These are phyloP conservation scores for Ara ararauna DNA, from an alignment of 2,797 vertebrate genomes.

Conservation along the genomic window DNA sequence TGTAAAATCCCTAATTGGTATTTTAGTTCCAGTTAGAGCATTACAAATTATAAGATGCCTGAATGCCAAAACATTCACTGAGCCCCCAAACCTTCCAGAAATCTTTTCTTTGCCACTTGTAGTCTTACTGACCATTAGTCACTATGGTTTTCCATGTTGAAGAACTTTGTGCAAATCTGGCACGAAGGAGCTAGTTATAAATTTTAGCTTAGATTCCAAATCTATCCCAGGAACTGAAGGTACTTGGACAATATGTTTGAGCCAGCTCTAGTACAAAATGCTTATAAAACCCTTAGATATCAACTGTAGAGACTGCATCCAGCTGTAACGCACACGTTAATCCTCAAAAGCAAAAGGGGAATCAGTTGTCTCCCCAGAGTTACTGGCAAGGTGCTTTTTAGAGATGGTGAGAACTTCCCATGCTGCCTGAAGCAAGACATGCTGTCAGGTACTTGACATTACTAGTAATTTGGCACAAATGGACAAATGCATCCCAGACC, in stretches of 20 bases:
- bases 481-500: accelerated
- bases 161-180: neutral
- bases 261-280: neutral
- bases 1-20: neutral
- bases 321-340: neutral
- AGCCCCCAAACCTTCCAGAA: neutral
- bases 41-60: neutral
- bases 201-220: neutral
- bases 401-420: neutral
- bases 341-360: neutral
- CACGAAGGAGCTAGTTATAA: neutral
- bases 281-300: neutral
- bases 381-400: neutral
- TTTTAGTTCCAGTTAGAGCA: neutral
- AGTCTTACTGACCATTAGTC: neutral
- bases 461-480: neutral
- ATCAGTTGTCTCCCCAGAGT: neutral
- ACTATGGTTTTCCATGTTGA: neutral
- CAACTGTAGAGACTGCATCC: neutral
- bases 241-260: neutral
- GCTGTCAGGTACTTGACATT: neutral
- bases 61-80: neutral
- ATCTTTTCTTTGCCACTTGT: neutral
- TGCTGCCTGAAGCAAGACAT: neutral
- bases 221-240: neutral